These are phyloP conservation scores for Myodes glareolus DNA, from an alignment of 2,113 vertebrate species.

Conservation along the genomic window DNA sequence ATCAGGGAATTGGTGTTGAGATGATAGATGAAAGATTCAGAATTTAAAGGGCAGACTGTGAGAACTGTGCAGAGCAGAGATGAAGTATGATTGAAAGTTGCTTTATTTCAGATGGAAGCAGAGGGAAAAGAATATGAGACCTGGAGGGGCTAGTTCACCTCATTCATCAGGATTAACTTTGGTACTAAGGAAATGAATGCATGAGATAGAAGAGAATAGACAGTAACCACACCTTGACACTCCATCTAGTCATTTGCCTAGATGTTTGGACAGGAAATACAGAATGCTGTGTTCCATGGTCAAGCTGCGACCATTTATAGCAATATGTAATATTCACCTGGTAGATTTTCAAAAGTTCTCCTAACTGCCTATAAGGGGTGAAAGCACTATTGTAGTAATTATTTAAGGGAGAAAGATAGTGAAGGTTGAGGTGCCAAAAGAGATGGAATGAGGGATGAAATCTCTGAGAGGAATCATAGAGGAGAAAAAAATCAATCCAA, in stretches of 20 bases:
- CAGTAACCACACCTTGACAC: background rate
- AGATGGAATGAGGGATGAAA: background rate
- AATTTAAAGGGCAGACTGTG: background rate
- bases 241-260: background rate
- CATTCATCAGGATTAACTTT: background rate
- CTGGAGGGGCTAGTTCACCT: background rate
- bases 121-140: background rate
- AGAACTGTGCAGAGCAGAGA: background rate
- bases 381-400: background rate
- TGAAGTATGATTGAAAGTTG: background rate
- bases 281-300: background rate
- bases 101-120: background rate
- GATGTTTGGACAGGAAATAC: background rate
- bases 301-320: background rate
- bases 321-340: background rate
- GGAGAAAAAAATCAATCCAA: background rate
- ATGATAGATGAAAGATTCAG: background rate
- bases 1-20: background rate
- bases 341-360: background rate
- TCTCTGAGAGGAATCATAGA: background rate
- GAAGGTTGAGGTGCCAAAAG: accelerated
- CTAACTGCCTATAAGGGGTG: background rate
- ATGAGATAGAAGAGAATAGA: accelerated
- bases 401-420: background rate
- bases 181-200: background rate